phyloP scores from a whole-genome alignment of 2,888 invertebrate species.

The Leucoma salicis region DNA sequence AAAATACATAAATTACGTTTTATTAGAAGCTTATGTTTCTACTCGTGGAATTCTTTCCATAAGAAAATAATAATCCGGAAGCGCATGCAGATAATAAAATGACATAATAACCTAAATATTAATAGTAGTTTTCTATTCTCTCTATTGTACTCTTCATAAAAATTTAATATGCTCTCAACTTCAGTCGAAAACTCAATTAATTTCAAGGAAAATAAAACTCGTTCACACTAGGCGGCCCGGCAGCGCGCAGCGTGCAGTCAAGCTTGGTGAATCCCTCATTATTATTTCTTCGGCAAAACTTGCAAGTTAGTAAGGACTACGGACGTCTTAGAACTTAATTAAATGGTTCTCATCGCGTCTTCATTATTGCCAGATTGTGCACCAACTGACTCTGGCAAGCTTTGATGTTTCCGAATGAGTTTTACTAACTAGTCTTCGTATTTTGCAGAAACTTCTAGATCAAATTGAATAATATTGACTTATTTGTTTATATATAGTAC shows the following conservation, averaged over 20 bases:
- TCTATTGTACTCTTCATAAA: too few species aligned
- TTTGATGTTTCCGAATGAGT: slow-evolving; percentile 13
- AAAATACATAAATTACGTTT: too few species aligned
- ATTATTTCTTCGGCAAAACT: slow-evolving; percentile 58
- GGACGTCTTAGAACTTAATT: slow-evolving; percentile 70
- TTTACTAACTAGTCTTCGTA: too few species aligned
- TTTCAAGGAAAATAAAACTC: slow-evolving; percentile 27
- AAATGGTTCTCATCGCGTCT: slow-evolving; percentile 64
- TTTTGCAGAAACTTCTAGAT: too few species aligned
- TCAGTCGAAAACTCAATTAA: slow-evolving; percentile 16
- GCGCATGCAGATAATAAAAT: too few species aligned
- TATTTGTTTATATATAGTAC: too few species aligned
- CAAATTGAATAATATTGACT: too few species aligned
- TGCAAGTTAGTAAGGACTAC: slow-evolving; percentile 47
- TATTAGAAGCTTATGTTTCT: too few species aligned
- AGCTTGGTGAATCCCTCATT: slow-evolving; percentile 45
- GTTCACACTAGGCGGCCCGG: slow-evolving; percentile 20
- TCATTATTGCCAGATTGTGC: slow-evolving; percentile 53
- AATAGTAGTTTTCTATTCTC: too few species aligned
- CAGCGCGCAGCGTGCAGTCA: slow-evolving; percentile 13
- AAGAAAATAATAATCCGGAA: too few species aligned
- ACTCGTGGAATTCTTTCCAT: too few species aligned
- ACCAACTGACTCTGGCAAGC: slow-evolving; percentile 20
- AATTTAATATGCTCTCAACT: slow-evolving; percentile 4
- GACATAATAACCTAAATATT: too few species aligned